Evolutionary conservation across 2,113 vertebrate species (phyloP).

Genomic region (Stictonetta naevosa): DNA sequence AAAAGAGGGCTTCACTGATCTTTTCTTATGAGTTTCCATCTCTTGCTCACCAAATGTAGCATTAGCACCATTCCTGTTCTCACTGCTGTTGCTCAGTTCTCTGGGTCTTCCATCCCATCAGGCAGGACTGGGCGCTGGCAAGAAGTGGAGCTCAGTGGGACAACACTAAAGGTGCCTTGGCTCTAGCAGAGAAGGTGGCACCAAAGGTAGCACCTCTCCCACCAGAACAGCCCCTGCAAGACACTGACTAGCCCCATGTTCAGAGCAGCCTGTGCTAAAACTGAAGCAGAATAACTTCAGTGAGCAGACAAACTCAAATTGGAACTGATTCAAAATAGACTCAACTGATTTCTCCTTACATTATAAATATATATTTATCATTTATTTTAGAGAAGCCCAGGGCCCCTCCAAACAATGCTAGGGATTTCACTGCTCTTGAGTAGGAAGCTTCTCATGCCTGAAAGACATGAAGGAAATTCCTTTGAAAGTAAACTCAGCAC

Average conservation of each 20-base stretch:
- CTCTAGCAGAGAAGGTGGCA: neutral
- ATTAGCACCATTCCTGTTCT: neutral
- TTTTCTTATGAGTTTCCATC: neutral
- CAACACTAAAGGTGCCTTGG: neutral
- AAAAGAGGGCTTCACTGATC: neutral
- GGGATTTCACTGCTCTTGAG: neutral
- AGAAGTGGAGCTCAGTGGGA: neutral
- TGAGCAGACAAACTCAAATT: neutral
- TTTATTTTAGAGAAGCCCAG: neutral
- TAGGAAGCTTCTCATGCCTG: neutral
- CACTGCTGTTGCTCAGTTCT: neutral
- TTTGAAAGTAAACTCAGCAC: neutral
- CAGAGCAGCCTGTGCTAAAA: neutral
- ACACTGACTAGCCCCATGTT: accelerated
- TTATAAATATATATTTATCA: neutral
- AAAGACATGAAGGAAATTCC: neutral
- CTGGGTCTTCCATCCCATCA: neutral
- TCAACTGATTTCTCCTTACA: neutral
- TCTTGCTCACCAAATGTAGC: accelerated
- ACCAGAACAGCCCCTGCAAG: accelerated
- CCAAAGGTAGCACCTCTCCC: neutral
- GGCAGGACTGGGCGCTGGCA: neutral
- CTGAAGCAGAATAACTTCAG: accelerated
- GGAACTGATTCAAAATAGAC: neutral
- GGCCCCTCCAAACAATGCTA: neutral